Evolutionary conservation across 2,888 invertebrate genomes (phyloP).

Genomic region (Drosophila infuscata): DNA sequence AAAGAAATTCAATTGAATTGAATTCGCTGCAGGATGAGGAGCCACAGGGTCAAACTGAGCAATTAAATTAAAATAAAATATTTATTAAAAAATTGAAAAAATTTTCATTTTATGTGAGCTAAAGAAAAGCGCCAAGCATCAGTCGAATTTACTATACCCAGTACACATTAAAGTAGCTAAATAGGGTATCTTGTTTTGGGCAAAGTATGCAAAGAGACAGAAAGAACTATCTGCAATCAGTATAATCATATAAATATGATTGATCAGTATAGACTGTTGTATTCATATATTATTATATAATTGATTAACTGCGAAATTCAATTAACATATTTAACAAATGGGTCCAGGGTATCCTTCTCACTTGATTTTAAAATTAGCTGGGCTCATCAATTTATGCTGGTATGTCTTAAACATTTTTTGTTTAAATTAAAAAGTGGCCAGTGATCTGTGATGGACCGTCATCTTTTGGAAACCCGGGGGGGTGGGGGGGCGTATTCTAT

Average conservation of each 20-base stretch:
- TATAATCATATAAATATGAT: not conserved
- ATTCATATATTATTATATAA: not conserved
- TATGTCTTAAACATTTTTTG: not conserved
- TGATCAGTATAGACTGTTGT: not conserved
- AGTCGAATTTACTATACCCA: not conserved
- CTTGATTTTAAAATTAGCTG: not conserved
- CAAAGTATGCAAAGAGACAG: not conserved
- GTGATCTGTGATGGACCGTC: slow-evolving; percentile 47
- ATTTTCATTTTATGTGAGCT: not conserved
- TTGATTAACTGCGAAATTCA: not conserved
- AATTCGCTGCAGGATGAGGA: not conserved
- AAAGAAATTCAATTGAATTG: slow-evolving; percentile 27
- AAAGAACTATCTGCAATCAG: not conserved
- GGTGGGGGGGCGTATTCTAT: not conserved
- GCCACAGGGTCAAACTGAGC: not conserved
- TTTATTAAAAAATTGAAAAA: not conserved
- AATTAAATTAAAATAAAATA: not conserved
- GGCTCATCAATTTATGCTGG: not conserved
- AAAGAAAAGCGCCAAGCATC: not conserved
- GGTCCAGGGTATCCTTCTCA: not conserved
- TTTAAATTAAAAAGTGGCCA: slow-evolving; percentile 3
- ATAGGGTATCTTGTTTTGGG: too few species aligned
- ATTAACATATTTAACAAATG: not conserved
- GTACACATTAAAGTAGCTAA: not conserved
- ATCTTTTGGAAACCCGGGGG: slow-evolving; percentile 12